Evolutionary conservation across 1,140 invertebrate species (phyloP).

Genomic region (Trinorchestia longiramus): DNA sequence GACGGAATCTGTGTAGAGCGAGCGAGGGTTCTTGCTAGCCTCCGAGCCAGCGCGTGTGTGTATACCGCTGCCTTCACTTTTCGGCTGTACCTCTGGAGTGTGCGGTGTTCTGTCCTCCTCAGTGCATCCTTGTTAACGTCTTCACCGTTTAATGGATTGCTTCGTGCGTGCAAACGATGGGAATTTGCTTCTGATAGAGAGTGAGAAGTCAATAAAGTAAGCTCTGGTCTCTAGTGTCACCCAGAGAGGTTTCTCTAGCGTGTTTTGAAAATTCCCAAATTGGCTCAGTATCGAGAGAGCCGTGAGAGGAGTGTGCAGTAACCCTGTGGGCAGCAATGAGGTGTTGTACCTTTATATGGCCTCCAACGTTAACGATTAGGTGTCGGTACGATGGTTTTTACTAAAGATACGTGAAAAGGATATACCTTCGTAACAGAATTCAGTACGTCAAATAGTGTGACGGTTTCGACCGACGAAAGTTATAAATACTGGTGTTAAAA

Average conservation of each 20-base stretch:
- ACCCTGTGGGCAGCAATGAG: slow-evolving; percentile 37
- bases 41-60: background rate
- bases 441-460: background rate
- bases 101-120: slow-evolving; percentile 40
- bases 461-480: background rate
- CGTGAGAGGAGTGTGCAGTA: slow-evolving; percentile 24
- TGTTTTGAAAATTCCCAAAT: slow-evolving; percentile 43
- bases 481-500: background rate
- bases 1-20: slow-evolving; percentile 49
- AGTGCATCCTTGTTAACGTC: slow-evolving; percentile 22
- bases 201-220: slow-evolving; percentile 4
- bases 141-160: background rate
- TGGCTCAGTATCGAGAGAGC: slow-evolving; percentile 36
- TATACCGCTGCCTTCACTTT: slow-evolving; percentile 39
- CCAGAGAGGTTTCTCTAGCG: background rate
- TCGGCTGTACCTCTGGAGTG: slow-evolving; percentile 46
- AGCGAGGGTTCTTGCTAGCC: slow-evolving; percentile 46
- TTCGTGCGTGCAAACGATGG: background rate
- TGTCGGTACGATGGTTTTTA: background rate
- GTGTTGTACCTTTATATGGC: slow-evolving; percentile 35
- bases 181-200: background rate
- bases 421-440: background rate
- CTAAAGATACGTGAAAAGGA: background rate
- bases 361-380: slow-evolving; percentile 9
- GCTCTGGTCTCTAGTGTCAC: background rate